Conservation (phyloP, 2,113 vertebrate genomes). For the Oncorhynchus mykiss region DNA sequence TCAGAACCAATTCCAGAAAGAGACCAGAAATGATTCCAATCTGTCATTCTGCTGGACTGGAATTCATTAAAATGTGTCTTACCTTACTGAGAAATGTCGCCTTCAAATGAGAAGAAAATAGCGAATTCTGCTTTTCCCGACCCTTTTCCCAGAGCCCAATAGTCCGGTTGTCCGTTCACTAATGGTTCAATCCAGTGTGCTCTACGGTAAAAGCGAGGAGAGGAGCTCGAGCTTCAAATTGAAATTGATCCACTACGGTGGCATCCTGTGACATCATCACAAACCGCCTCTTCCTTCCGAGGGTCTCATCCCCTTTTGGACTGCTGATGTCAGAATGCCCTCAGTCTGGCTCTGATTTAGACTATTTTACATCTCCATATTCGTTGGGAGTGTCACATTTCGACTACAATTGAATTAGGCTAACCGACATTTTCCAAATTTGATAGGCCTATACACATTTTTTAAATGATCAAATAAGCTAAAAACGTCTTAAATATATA, state of each 20-base stretch:
- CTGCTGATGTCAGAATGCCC: background rate
- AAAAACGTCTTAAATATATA: too few relatives aligned
- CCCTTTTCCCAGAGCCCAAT: background rate
- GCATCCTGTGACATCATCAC: slow-evolving; percentile 7
- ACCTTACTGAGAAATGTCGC: background rate
- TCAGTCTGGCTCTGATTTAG: too few relatives aligned
- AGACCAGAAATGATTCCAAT: too few relatives aligned
- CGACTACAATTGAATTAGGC: too few relatives aligned
- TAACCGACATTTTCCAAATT: too few relatives aligned
- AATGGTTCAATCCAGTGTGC: background rate
- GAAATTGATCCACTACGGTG: background rate
- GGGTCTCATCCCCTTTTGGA: background rate
- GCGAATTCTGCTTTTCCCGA: background rate
- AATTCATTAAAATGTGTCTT: background rate
- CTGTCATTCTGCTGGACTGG: too few relatives aligned
- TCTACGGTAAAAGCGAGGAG: background rate
- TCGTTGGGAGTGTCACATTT: too few relatives aligned
- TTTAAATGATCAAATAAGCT: too few relatives aligned
- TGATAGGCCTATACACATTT: too few relatives aligned
- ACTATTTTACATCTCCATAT: too few relatives aligned
- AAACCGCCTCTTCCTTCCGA: too few relatives aligned
- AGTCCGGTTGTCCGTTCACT: background rate
- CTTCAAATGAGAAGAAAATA: background rate
- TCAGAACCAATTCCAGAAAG: too few relatives aligned
- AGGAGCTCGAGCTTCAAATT: background rate